Percentiles rank a stretch among this genome's conserved stretches.
Evolutionary conservation across 1,140 invertebrate genomes (phyloP).

Genomic region (Atta cephalotes): DNA sequence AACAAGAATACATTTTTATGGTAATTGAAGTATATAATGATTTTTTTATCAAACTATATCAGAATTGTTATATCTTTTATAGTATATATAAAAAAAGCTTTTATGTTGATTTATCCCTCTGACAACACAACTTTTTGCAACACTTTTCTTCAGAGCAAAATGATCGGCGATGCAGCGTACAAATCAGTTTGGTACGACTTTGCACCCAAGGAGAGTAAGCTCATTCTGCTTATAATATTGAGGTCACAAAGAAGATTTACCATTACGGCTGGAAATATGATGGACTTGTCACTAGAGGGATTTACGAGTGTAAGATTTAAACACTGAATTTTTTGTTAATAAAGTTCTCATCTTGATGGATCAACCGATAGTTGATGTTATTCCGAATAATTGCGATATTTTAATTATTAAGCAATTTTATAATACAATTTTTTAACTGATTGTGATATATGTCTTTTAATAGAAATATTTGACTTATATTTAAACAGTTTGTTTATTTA

Average conservation of each 20-base stretch:
- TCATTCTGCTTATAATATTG: constrained; percentile 62
- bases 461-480: not conserved
- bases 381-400: not conserved
- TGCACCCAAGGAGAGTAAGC: constrained; percentile 22
- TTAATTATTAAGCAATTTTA: constrained; percentile 1
- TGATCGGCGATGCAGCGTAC: constrained; percentile 53
- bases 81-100: not conserved
- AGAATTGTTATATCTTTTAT: not conserved
- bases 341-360: not conserved
- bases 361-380: not conserved
- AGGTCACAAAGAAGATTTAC: constrained; percentile 66
- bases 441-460: not conserved
- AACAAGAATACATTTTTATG: not conserved
- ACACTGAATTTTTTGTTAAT: not conserved
- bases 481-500: not conserved
- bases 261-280: constrained; percentile 66
- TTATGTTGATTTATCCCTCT: not conserved
- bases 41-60: not conserved
- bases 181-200: constrained; percentile 60
- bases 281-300: constrained; percentile 58
- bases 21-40: not conserved
- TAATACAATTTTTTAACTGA: not conserved
- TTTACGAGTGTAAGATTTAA: constrained; percentile 64
- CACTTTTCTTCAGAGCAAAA: constrained; percentile 58
- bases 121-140: not conserved